Conservation (phyloP, 2,888 invertebrate species). For the Agriopis leucophaearia region DNA sequence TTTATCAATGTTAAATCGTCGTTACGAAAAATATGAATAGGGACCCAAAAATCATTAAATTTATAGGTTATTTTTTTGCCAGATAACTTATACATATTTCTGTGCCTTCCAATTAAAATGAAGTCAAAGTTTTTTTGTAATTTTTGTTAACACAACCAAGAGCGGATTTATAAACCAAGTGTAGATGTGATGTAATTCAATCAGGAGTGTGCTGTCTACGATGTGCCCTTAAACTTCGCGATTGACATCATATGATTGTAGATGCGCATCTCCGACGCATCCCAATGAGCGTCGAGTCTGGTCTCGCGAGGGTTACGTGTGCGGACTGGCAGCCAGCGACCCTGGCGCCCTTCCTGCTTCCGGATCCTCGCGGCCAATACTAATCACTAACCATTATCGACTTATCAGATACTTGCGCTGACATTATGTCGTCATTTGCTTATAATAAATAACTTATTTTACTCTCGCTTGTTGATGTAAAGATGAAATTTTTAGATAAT, state of each 20-base stretch:
- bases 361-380: constrained; percentile 72
- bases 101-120: too few species aligned
- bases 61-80: too few species aligned
- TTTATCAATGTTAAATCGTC: too few species aligned
- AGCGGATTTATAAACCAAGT: background rate
- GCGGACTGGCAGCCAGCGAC: constrained; percentile 63
- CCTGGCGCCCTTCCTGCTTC: constrained; percentile 78
- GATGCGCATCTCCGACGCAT: constrained; percentile 59
- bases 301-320: constrained; percentile 52
- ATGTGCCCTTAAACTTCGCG: constrained; percentile 50
- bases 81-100: too few species aligned
- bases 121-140: too few species aligned
- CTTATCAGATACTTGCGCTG: constrained; percentile 41
- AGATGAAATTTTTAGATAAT: background rate
- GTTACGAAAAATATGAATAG: too few species aligned
- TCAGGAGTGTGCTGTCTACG: constrained; percentile 1
- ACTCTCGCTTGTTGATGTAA: background rate
- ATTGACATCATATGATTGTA: constrained; percentile 58
- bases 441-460: constrained; percentile 12
- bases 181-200: constrained; percentile 4
- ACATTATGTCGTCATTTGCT: constrained; percentile 17
- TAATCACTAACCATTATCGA: constrained; percentile 64
- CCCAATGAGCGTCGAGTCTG: constrained; percentile 57
- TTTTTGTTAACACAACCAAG: background rate
- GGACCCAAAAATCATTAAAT: too few species aligned